These are phyloP conservation scores for Microtus pennsylvanicus DNA, from an alignment of 2,113 vertebrate genomes.

Conservation along the genomic window DNA sequence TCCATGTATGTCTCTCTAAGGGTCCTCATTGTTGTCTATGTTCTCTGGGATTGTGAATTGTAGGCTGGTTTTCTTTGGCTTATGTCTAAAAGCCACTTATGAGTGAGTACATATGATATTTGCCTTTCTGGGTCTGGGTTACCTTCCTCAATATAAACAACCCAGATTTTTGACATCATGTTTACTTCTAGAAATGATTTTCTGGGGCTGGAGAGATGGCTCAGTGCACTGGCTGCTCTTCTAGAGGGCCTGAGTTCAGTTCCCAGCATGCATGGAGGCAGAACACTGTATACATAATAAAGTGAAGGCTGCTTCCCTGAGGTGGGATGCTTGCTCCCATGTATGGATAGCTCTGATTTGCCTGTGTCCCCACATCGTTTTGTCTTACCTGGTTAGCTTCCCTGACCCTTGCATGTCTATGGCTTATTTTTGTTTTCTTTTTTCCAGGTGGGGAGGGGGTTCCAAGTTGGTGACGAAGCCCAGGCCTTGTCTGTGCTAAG, in stretches of 20 bases:
- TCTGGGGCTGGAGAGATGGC: neutral
- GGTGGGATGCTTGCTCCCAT: fast-evolving
- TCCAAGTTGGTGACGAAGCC: neutral
- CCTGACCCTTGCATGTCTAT: neutral
- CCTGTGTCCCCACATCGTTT: neutral
- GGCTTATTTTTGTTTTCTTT: neutral
- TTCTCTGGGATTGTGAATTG: too few species aligned
- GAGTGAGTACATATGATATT: too few species aligned
- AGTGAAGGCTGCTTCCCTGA: neutral
- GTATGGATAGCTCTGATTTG: neutral
- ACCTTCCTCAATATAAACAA: too few species aligned
- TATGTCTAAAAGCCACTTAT: too few species aligned
- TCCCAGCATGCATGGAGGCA: too few species aligned
- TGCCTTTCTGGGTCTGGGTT: too few species aligned
- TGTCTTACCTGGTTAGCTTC: neutral
- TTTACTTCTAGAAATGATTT: neutral
- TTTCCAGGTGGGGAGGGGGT: neutral
- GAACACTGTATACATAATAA: too few species aligned
- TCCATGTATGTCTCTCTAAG: too few species aligned
- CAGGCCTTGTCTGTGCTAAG: neutral
- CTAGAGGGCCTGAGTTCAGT: too few species aligned
- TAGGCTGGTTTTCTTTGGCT: too few species aligned
- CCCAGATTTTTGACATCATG: neutral
- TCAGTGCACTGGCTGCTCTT: too few species aligned
- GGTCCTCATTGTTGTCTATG: too few species aligned